Conservation (phyloP, 1,140 invertebrate genomes). For the Rhizoglyphus robini region DNA sequence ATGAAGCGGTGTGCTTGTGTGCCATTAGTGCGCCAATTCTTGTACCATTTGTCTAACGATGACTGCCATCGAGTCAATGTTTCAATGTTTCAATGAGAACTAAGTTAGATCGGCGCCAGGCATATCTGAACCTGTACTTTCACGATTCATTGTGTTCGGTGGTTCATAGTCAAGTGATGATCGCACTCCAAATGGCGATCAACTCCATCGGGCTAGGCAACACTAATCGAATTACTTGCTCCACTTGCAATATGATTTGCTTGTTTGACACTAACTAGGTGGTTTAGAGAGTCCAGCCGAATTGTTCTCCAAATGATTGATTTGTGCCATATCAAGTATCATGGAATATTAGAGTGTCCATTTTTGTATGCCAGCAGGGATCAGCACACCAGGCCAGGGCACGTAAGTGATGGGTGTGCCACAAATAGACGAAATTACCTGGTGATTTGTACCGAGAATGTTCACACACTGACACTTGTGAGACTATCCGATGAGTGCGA, state of each 20-base stretch:
- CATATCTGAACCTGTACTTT: background rate
- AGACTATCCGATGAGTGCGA: no score
- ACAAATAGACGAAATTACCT: background rate
- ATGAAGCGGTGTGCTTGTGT: no score
- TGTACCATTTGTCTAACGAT: no score
- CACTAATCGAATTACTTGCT: background rate
- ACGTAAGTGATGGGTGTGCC: conserved; percentile 12
- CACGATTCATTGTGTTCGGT: background rate
- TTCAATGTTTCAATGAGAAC: no score
- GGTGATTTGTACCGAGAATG: no score
- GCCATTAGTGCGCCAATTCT: no score
- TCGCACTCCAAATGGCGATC: background rate
- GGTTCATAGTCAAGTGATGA: background rate
- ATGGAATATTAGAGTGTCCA: conserved; percentile 2
- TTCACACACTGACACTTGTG: no score
- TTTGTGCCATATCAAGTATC: background rate
- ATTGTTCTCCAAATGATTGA: background rate
- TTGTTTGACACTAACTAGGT: conserved; percentile 6
- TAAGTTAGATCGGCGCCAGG: background rate
- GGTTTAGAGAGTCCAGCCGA: background rate
- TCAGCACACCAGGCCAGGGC: background rate
- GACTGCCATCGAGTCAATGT: no score
- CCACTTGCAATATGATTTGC: conserved; percentile 13
- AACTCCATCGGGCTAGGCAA: background rate
- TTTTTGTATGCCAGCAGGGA: no score